These are phyloP conservation scores for Ecdyonurus torrentis DNA, from an alignment of 2,888 invertebrate species.

Conservation along the genomic window DNA sequence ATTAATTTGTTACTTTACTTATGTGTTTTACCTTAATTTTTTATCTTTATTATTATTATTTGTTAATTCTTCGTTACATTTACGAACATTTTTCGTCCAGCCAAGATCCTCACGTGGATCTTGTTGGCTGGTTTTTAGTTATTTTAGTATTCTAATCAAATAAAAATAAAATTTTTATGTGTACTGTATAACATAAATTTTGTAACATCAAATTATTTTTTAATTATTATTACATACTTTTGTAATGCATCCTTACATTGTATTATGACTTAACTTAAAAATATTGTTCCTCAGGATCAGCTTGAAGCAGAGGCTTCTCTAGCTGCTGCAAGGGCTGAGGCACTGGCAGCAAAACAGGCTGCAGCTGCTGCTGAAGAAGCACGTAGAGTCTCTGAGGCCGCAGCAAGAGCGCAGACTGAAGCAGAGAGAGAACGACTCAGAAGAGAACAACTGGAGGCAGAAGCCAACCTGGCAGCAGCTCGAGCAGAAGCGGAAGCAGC, in stretches of 20 bases:
- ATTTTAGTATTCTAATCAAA: no score
- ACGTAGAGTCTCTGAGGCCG: not conserved
- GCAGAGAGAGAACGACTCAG: not conserved
- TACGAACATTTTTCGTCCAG: no score
- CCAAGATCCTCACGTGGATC: no score
- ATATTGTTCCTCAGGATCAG: not conserved
- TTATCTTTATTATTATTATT: no score
- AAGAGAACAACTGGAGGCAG: not conserved
- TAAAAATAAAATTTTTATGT: no score
- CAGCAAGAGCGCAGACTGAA: not conserved
- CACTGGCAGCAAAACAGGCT: not conserved
- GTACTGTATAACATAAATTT: no score
- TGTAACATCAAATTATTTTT: not conserved
- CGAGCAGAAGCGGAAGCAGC: constrained; percentile 8
- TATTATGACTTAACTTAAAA: not conserved
- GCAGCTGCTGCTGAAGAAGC: not conserved
- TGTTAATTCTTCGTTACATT: no score
- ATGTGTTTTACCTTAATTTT: no score
- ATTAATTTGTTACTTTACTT: no score
- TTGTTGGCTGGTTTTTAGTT: no score
- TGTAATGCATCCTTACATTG: not conserved
- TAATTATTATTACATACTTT: not conserved
- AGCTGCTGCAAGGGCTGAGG: constrained; percentile 1
- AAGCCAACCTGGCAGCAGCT: not conserved
- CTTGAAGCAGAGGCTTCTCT: constrained; percentile 7